phyloP scores from a whole-genome alignment of 2,888 invertebrate species.

The Aphidius colemani region DNA sequence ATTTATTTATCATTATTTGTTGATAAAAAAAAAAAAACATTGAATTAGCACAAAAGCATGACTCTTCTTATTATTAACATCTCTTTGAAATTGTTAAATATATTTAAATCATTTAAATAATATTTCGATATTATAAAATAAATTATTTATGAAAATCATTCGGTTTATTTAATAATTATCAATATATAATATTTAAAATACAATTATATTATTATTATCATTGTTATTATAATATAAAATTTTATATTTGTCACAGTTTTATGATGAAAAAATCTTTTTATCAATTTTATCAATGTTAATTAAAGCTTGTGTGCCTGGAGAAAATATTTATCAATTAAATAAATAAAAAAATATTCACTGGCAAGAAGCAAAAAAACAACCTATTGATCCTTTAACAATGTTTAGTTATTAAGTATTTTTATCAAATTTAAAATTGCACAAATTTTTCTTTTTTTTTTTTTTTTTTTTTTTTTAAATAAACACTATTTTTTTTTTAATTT shows the following conservation, averaged over 20 bases:
- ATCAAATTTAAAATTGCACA: no score
- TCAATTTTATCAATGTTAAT: constrained; percentile 12
- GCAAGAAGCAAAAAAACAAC: no score
- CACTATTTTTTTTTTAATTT: no score
- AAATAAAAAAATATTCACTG: constrained; percentile 17
- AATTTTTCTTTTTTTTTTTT: no score
- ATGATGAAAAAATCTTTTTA: constrained; percentile 34
- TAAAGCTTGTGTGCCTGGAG: constrained; percentile 2
- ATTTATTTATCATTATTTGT: no score
- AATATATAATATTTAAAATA: no score
- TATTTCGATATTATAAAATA: constrained; percentile 40
- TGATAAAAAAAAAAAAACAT: no score
- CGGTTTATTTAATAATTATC: constrained; percentile 31
- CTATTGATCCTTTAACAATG: no score
- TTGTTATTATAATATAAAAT: constrained; percentile 3
- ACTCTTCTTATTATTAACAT: constrained; percentile 24
- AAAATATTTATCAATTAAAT: neutral
- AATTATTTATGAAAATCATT: constrained; percentile 32
- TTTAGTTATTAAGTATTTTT: no score
- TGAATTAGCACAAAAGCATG: neutral
- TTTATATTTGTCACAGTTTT: constrained; percentile 32
- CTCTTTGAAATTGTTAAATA: constrained; percentile 5
- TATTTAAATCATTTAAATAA: constrained; percentile 34
- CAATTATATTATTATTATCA: constrained; percentile 3
- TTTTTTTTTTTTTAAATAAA: neutral